A percentile compares a stretch with the other conserved stretches of the same genome.
These are phyloP conservation scores for Drosophila equinoxialis DNA, from an alignment of 1,140 invertebrate species.

Conservation along the genomic window DNA sequence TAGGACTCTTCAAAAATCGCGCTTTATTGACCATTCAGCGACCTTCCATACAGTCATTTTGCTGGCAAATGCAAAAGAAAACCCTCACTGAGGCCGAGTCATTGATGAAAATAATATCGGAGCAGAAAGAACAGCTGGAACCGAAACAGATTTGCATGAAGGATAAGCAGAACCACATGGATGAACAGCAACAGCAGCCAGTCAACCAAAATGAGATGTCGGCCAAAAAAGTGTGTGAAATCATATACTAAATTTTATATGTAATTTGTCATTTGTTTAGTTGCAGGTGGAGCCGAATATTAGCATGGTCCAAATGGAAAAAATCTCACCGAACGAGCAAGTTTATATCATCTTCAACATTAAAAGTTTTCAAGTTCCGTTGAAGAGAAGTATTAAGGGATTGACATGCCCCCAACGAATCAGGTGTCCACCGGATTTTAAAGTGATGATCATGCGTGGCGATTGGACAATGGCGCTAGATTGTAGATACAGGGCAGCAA, in stretches of 20 bases:
- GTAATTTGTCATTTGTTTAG: no score
- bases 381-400: slow-evolving; percentile 6
- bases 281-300: no score
- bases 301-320: no score
- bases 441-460: no score
- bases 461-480: no score
- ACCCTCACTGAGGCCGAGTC: neutral
- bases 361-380: slow-evolving; percentile 30
- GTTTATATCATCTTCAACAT: slow-evolving; percentile 33
- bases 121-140: neutral
- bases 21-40: neutral
- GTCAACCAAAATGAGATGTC: no score
- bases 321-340: no score
- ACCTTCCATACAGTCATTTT: neutral
- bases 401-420: neutral
- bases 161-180: no score
- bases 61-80: neutral
- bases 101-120: neutral
- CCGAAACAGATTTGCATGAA: no score
- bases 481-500: no score
- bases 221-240: no score
- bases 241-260: no score
- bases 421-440: slow-evolving; percentile 31
- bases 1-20: neutral
- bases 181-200: neutral